Conservation (phyloP, 2,888 invertebrate genomes). For the Gymnoscelis rufifasciata region DNA sequence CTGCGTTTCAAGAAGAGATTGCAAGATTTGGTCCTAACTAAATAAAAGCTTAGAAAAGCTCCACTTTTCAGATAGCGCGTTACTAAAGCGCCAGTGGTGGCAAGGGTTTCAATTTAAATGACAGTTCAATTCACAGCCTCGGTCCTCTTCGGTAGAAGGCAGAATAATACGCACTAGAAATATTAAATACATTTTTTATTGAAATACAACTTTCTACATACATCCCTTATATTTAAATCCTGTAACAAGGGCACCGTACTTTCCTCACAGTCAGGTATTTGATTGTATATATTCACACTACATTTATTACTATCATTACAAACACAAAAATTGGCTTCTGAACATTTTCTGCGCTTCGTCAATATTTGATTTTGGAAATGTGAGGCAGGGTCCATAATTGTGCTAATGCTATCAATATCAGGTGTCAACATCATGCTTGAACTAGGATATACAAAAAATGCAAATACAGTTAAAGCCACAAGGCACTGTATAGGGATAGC, state of each 20-base stretch:
- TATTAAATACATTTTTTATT: conserved; percentile 27
- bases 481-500: conserved; percentile 90
- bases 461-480: conserved; percentile 85
- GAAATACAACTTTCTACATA: conserved; percentile 78
- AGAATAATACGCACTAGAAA: not conserved
- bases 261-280: conserved; percentile 50
- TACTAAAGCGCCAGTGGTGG: too few relatives aligned
- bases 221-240: conserved; percentile 84
- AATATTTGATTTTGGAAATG: conserved; percentile 38
- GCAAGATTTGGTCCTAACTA: too few relatives aligned
- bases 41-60: too few relatives aligned
- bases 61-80: too few relatives aligned
- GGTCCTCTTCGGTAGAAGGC: too few relatives aligned
- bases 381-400: conserved; percentile 80
- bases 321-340: conserved; percentile 52
- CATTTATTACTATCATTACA: conserved; percentile 71
- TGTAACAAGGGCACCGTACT: conserved; percentile 80
- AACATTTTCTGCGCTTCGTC: conserved; percentile 23
- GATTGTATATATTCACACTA: conserved; percentile 54
- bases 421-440: conserved; percentile 87
- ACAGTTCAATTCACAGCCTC: too few relatives aligned
- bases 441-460: conserved; percentile 90
- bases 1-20: too few relatives aligned
- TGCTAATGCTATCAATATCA: conserved; percentile 80
- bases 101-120: too few relatives aligned